A percentile compares a stretch with the other conserved stretches of the same genome.
Evolutionary conservation across 2,113 vertebrate genomes (phyloP).

Genomic region (Mustela nigripes): DNA sequence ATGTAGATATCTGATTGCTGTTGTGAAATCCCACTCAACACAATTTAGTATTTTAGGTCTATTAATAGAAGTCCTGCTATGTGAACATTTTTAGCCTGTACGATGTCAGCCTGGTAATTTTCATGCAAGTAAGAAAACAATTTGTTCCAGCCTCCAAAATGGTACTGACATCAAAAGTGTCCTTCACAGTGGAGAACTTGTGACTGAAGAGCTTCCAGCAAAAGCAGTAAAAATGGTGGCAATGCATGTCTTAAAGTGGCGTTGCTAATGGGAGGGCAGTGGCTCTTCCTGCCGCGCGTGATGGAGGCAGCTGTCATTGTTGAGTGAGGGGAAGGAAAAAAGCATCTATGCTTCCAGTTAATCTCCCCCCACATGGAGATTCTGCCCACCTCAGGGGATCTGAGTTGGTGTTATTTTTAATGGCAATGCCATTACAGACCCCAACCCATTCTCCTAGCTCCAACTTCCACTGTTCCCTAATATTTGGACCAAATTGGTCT

Average conservation of each 20-base stretch:
- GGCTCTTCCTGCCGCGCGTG: not conserved
- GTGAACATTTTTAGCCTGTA: slow-evolving; percentile 79
- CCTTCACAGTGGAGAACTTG: slow-evolving; percentile 59
- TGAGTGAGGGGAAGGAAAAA: not conserved
- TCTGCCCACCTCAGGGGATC: not conserved
- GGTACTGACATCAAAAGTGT: slow-evolving; percentile 67
- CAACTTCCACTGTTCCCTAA: not conserved
- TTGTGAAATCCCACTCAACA: slow-evolving; percentile 67
- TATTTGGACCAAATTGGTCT: not conserved
- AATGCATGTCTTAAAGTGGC: not conserved
- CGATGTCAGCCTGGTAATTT: slow-evolving; percentile 73
- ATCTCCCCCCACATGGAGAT: not conserved
- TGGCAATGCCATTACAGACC: not conserved
- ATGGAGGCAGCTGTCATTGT: not conserved
- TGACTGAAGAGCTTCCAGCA: slow-evolving; percentile 22
- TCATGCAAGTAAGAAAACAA: slow-evolving; percentile 73
- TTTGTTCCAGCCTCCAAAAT: slow-evolving; percentile 75
- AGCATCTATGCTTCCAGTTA: not conserved
- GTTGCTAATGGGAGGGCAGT: not conserved
- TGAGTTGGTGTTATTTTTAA: not conserved
- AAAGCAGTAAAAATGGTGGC: not conserved
- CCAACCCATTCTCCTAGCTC: not conserved
- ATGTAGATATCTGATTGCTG: slow-evolving; percentile 62
- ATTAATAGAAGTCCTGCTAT: slow-evolving; percentile 75
- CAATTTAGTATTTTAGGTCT: slow-evolving; percentile 72